Base-by-base conservation (phyloP, 2,888 invertebrate genomes). In the Drosophila lacicola region DNA sequence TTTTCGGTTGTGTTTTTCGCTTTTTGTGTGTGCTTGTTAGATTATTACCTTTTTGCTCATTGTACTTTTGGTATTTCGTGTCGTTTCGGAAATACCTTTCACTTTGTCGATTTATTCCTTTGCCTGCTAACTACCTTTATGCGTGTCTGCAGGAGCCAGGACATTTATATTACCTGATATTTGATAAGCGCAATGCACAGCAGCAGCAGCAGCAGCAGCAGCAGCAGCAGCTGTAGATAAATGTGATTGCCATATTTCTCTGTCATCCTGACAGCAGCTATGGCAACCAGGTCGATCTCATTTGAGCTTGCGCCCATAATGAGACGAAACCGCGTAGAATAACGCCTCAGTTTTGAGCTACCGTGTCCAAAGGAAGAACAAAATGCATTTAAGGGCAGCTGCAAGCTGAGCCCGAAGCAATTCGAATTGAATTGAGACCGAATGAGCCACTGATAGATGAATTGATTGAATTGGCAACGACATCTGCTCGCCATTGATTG, bases 41-140 rank as follows among this genome's bases (percentile, higher is more conserved):
- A 79, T 85, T 75, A 85, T 84, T 84, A 81, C 77, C 65, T 68
- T 79, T 74, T 79, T 79, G 71, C 64, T 71, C 62, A 70, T 76
- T 73, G 70, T 67, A 66, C 69, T 34, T 78, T 76, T 70, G 53
- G 49, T 63, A 68, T 49, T 70, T 71, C 49, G 57, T 77, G 53
- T 61, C 63, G 67, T 60, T 70, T 55, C 74, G 85, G 77, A 82
- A 82, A 81, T 85, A 77, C 67, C 78, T 71, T 79, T 76, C 54
- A 57, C 62, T 64, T 74, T 66, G 69, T 60, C 64, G 66, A 69
- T 70, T 81, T 82, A 25, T 67, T 54, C 56, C 39, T 54, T 39
- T 53, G 56, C 29, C 64, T 25, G 77, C 75, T 84, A 83, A 82
- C 82, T 83, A 80, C 70, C 74, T 70, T 80, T 82, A 84, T 82